Evolutionary conservation across 2,888 invertebrate species (phyloP), one percentile per base, ranked within the genome.

Genomic region (Phytoseiulus persimilis): DNA sequence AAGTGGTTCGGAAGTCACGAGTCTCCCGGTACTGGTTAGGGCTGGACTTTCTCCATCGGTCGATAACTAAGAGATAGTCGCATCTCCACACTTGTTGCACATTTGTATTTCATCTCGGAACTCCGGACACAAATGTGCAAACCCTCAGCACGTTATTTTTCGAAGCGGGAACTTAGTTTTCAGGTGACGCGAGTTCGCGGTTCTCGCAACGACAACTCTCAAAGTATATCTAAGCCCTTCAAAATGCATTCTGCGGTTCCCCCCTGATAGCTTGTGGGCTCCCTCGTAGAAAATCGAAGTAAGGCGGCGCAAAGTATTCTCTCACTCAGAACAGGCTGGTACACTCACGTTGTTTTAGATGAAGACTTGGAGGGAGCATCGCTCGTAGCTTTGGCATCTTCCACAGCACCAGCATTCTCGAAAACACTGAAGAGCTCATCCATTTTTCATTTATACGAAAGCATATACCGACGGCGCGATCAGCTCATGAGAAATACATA

Each of bases 381-480:
- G 28, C 28, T 87, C 1, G 32, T n/a, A 5, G 9, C 33, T 9
- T 31, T 28, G 23, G 32, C 14, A 32, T 33, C 9, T 87, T 87
- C 87, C 0, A 33, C 11, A 32, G 87, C 87, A 31, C 87, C 87
- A 28, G 87, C 31, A 33, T 33, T 87, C 87, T 87, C 87, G 45
- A 87, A 87, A 87, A 87, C 87, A 87, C 87, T 87, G 45, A 87
- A 87, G 14, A 87, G 87, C 6, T 87, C 87, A n/a, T 87, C 87
- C 87, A 87, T 87, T 31, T 87, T 87, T 45, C 32, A 87, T 39
- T 6, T 87, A 45, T n/a, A 87, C 87, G 87, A 33, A 87, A 1
- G n/a, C 87, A 87, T 87, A 11, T 28, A 87, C 87, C 33, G 87
- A 23, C 83, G 83, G 87, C 87, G 39, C 32, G 87, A 87, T 33